These are phyloP conservation scores for Taurulus bubalis DNA, from an alignment of 2,113 vertebrate species.

Conservation along the genomic window DNA sequence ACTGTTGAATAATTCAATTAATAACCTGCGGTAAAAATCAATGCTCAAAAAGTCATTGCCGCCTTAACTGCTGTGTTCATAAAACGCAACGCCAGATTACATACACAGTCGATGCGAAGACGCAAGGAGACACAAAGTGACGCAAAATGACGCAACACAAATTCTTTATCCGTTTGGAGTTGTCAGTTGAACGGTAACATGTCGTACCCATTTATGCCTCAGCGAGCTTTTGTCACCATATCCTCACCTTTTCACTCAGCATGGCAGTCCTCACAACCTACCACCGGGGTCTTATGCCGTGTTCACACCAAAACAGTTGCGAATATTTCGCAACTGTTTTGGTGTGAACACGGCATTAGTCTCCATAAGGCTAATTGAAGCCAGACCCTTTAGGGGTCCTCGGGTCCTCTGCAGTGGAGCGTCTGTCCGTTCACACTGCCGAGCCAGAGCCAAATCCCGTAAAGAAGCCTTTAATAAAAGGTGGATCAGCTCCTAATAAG, in stretches of 20 bases:
- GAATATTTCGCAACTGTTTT: no score
- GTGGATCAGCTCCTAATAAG: constrained; percentile 71
- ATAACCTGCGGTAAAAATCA: not conserved
- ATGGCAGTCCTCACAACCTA: constrained; percentile 21
- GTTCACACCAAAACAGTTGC: no score
- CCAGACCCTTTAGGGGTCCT: constrained; percentile 48
- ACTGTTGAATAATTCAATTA: not conserved
- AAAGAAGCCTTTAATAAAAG: constrained; percentile 72
- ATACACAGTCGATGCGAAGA: no score
- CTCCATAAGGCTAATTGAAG: constrained; percentile 75
- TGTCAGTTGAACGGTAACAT: constrained; percentile 1
- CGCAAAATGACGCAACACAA: no score
- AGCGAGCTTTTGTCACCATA: constrained; percentile 25
- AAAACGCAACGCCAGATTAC: not conserved
- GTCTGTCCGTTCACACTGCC: constrained; percentile 52
- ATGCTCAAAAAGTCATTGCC: not conserved
- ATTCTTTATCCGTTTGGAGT: not conserved
- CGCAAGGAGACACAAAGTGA: no score
- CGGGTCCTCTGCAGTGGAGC: constrained; percentile 57
- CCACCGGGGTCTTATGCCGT: no score
- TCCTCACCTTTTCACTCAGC: constrained; percentile 36
- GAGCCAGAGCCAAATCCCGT: constrained; percentile 65
- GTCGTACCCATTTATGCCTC: constrained; percentile 33
- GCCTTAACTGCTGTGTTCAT: not conserved
- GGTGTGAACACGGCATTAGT: no score